Evolutionary conservation across 2,113 vertebrate species (phyloP).

Genomic region (Callocephalon fimbriatum): DNA sequence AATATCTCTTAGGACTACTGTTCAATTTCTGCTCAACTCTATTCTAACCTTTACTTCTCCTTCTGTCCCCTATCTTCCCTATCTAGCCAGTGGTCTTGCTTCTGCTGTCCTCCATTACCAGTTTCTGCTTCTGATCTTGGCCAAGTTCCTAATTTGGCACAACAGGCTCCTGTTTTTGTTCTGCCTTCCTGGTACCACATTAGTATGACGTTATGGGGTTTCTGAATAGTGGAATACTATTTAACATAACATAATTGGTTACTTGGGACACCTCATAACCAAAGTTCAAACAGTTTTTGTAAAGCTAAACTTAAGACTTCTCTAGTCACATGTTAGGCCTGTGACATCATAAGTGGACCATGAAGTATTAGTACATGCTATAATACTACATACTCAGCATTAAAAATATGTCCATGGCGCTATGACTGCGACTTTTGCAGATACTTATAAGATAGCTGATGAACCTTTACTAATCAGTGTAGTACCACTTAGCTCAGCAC

Average conservation of each 20-base stretch:
- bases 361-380: background rate
- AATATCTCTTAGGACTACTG: background rate
- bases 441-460: background rate
- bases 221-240: background rate
- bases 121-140: background rate
- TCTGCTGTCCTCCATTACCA: background rate
- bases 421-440: background rate
- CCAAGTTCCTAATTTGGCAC: background rate
- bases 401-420: background rate
- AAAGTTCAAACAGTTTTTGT: background rate
- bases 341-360: background rate
- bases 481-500: background rate
- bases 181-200: background rate
- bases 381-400: background rate
- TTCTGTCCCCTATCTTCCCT: background rate
- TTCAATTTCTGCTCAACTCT: background rate
- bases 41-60: background rate
- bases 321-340: background rate
- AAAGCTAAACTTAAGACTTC: background rate
- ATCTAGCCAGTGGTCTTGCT: background rate
- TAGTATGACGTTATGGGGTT: too few species aligned
- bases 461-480: background rate
- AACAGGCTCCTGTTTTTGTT: background rate
- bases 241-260: background rate
- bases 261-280: background rate